These are phyloP conservation scores for Toxotes jaculatrix DNA, from an alignment of 2,113 vertebrate species.

Conservation along the genomic window DNA sequence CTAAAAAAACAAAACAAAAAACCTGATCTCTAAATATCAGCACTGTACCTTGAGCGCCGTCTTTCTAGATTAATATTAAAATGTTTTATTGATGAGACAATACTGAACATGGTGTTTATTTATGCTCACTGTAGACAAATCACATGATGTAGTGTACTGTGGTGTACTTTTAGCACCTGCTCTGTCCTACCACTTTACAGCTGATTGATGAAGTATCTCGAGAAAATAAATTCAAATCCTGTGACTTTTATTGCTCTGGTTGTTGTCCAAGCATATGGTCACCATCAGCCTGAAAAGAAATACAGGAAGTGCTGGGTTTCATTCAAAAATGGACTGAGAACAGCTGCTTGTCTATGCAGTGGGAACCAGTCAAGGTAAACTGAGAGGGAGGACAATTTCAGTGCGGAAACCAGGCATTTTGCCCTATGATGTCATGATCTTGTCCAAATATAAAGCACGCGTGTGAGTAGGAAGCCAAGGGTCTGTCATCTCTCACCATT, in stretches of 20 bases:
- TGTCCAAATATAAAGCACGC: constrained; percentile 69
- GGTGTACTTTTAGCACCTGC: constrained; percentile 60
- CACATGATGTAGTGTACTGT: constrained; percentile 34
- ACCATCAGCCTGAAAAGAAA: constrained; percentile 61
- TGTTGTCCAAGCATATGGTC: constrained; percentile 78
- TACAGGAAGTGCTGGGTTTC: constrained; percentile 71
- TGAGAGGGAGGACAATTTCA: constrained; percentile 53
- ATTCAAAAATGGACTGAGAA: constrained; percentile 71
- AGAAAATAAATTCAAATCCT: constrained; percentile 71
- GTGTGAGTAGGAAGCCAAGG: constrained; percentile 56
- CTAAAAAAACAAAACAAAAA: constrained; percentile 26
- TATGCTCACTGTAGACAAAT: constrained; percentile 25
- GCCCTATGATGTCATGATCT: constrained; percentile 82
- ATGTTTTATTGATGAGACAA: constrained; percentile 31
- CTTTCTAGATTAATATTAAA: constrained; percentile 18
- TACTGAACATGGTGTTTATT: constrained; percentile 48
- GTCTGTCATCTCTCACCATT: constrained; percentile 78
- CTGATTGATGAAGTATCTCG: constrained; percentile 70
- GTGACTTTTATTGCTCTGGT: constrained; percentile 69
- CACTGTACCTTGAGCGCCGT: constrained; percentile 12
- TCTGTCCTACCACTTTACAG: constrained; percentile 47
- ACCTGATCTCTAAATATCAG: neutral
- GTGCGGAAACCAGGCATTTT: constrained; percentile 72
- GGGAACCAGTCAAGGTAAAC: constrained; percentile 69
- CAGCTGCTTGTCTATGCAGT: constrained; percentile 67